Conservation (phyloP, 2,888 invertebrate genomes). For the Drosophila algonquin region DNA sequence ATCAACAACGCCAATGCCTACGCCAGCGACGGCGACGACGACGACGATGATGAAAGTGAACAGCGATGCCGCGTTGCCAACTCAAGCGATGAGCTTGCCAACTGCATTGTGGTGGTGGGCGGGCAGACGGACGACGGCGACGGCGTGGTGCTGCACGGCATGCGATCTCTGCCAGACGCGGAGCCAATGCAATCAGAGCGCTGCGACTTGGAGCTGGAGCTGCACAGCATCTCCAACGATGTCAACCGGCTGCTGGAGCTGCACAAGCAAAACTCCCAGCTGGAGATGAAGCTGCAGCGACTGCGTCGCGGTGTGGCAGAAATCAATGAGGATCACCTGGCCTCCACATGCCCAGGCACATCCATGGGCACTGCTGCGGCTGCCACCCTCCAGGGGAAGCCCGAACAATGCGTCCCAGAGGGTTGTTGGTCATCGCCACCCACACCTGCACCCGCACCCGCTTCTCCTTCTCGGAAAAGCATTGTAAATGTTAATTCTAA, state of each 20-base stretch:
- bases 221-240: conserved; percentile 82
- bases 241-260: conserved; percentile 80
- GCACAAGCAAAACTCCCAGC: conserved; percentile 78
- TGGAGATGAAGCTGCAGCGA: conserved; percentile 80
- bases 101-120: conserved; percentile 81
- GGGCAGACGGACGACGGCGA: conserved; percentile 74
- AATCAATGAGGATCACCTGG: conserved; percentile 82
- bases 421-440: conserved; percentile 18
- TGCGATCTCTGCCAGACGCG: conserved; percentile 65
- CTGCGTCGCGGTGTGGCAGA: conserved; percentile 80
- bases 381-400: conserved; percentile 65
- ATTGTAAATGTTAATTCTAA: conserved; percentile 59
- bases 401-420: conserved; percentile 40
- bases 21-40: conserved; percentile 24
- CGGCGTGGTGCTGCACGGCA: conserved; percentile 77
- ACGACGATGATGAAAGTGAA: conserved; percentile 75
- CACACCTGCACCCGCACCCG: conserved; percentile 22
- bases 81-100: conserved; percentile 79
- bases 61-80: conserved; percentile 69
- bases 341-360: neutral
- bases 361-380: conserved; percentile 55
- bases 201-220: conserved; percentile 60
- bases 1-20: conserved; percentile 12
- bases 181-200: conserved; percentile 39
- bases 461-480: conserved; percentile 64